A percentile compares a stretch with the other conserved stretches of the same genome.
These are phyloP conservation scores for Drosophila trichaetosa DNA, from an alignment of 2,888 invertebrate species.

Conservation along the genomic window DNA sequence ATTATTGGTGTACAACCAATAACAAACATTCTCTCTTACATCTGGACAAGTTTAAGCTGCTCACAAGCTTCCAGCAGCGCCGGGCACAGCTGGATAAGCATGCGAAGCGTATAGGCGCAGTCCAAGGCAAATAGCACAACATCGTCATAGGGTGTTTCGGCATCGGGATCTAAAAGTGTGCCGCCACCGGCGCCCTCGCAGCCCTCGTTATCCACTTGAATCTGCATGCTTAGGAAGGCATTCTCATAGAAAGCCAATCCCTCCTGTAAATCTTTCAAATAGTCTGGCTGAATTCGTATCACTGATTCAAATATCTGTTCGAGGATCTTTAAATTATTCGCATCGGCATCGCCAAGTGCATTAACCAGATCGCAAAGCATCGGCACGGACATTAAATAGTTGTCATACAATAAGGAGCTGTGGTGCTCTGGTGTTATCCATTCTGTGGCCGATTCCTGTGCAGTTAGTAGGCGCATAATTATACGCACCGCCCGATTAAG, in stretches of 20 bases:
- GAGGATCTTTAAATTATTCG: conserved; percentile 87
- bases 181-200: conserved; percentile 80
- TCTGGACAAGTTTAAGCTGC: conserved; percentile 87
- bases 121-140: conserved; percentile 89
- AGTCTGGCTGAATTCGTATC: conserved; percentile 87
- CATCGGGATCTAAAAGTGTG: conserved; percentile 62
- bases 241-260: conserved; percentile 86
- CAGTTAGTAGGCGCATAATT: conserved; percentile 91
- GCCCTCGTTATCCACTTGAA: conserved; percentile 83
- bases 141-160: conserved; percentile 87
- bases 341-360: conserved; percentile 89
- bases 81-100: conserved; percentile 89
- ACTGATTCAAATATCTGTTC: conserved; percentile 88
- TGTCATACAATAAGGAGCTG: conserved; percentile 90
- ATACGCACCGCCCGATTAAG: conserved; percentile 89
- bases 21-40: conserved; percentile 77
- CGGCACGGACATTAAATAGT: conserved; percentile 93
- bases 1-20: not conserved
- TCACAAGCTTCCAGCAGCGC: conserved; percentile 86
- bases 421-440: conserved; percentile 89
- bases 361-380: conserved; percentile 92
- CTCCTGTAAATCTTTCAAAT: conserved; percentile 87
- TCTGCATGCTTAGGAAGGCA: conserved; percentile 83
- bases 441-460: conserved; percentile 90
- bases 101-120: conserved; percentile 88